Evolutionary conservation across 1,140 invertebrate species (phyloP).

Genomic region (Diploscapter pachys): DNA sequence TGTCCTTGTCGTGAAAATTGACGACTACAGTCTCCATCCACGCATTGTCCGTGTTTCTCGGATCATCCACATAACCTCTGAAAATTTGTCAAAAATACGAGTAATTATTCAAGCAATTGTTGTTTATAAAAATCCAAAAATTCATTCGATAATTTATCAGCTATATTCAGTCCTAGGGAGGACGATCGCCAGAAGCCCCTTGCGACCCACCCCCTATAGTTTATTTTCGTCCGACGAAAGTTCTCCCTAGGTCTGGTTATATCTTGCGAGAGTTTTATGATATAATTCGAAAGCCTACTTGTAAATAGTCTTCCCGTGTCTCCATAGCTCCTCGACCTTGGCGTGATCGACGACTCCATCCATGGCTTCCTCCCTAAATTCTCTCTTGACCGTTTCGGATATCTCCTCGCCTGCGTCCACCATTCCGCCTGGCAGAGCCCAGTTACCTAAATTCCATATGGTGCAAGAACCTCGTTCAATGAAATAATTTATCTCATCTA

Average conservation of each 20-base stretch:
- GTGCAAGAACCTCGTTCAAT: neutral
- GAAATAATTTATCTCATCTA: neutral
- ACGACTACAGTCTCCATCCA: constrained; percentile 94
- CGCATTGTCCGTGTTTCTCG: constrained; percentile 90
- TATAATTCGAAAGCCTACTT: constrained; percentile 14
- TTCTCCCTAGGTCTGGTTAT: neutral
- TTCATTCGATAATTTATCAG: no score
- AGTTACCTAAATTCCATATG: constrained; percentile 63
- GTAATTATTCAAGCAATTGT: no score
- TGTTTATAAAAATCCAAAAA: no score
- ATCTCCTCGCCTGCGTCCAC: constrained; percentile 84
- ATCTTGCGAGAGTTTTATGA: neutral
- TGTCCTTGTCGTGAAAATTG: constrained; percentile 83
- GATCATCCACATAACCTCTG: constrained; percentile 85
- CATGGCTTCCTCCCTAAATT: constrained; percentile 90
- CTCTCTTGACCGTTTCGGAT: constrained; percentile 74
- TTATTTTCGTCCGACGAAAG: no score
- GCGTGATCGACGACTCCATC: constrained; percentile 66
- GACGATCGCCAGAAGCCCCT: no score
- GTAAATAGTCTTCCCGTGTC: constrained; percentile 66
- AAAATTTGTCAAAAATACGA: constrained; percentile 54
- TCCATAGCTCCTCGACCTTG: constrained; percentile 73
- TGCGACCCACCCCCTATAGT: no score
- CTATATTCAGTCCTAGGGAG: no score
- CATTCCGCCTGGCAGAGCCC: constrained; percentile 89